Percentiles rank a stretch among this genome's conserved stretches.
Conservation (phyloP, 2,888 invertebrate species). For the Microctonus brassicae region DNA sequence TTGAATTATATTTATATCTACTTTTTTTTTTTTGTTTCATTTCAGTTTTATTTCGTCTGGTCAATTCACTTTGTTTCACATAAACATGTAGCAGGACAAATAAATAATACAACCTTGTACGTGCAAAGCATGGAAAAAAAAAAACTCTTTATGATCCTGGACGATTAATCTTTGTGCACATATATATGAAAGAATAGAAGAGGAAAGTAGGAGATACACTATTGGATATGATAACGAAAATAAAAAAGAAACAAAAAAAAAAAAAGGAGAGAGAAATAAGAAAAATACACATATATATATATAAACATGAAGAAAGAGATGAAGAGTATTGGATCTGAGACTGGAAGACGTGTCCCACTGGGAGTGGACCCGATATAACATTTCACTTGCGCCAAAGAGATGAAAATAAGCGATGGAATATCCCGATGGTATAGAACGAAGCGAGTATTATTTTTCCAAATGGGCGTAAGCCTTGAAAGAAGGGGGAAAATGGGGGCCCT, state of each 20-base stretch:
- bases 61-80: background rate
- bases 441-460: slow-evolving; percentile 35
- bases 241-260: slow-evolving; percentile 16
- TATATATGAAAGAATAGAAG: background rate
- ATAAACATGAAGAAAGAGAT: slow-evolving; percentile 27
- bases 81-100: slow-evolving; percentile 1
- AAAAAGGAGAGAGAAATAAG: slow-evolving; percentile 39
- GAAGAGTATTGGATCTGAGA: slow-evolving; percentile 55
- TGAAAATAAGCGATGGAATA: slow-evolving; percentile 27
- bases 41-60: background rate
- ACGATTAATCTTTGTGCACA: slow-evolving; percentile 44
- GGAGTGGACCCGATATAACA: slow-evolving; percentile 60
- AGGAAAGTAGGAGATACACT: slow-evolving; percentile 14
- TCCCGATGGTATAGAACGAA: slow-evolving; percentile 1
- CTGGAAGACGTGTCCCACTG: slow-evolving; percentile 53
- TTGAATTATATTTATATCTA: background rate
- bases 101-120: slow-evolving; percentile 33
- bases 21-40: background rate
- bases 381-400: slow-evolving; percentile 54
- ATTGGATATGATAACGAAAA: background rate
- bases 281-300: slow-evolving; percentile 1
- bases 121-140: slow-evolving; percentile 21
- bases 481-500: slow-evolving; percentile 26
- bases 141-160: slow-evolving; percentile 40
- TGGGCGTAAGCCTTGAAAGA: slow-evolving; percentile 19